Evolutionary conservation across 2,888 invertebrate genomes (phyloP).

Genomic region (Chloroclystis v-ata): DNA sequence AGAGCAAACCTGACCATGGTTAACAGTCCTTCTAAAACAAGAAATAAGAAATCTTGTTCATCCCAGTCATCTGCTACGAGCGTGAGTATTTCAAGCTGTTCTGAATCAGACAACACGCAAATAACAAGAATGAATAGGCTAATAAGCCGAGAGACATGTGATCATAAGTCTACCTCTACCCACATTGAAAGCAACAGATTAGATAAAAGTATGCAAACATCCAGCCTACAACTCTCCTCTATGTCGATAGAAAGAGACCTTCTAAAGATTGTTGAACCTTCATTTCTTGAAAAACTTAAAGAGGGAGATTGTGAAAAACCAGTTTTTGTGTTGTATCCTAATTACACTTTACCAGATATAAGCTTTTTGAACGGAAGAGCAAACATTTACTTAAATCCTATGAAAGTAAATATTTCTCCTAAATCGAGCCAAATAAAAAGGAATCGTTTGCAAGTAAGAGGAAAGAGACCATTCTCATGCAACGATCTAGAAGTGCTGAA

Average conservation of each 20-base stretch:
- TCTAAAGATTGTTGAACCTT: constrained; percentile 82
- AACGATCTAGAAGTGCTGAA: constrained; percentile 89
- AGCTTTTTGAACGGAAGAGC: constrained; percentile 83
- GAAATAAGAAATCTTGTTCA: constrained; percentile 65
- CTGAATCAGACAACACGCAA: constrained; percentile 75
- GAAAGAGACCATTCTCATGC: constrained; percentile 85
- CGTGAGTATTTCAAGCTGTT: constrained; percentile 75
- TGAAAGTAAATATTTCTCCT: constrained; percentile 74
- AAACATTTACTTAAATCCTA: constrained; percentile 86
- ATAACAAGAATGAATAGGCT: constrained; percentile 68
- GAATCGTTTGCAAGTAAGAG: constrained; percentile 58
- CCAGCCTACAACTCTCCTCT: constrained; percentile 64
- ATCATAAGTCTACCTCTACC: constrained; percentile 71
- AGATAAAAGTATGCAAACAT: constrained; percentile 87
- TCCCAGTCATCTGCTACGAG: constrained; percentile 74
- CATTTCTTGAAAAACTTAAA: constrained; percentile 83
- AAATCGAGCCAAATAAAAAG: constrained; percentile 61
- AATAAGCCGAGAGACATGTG: constrained; percentile 57
- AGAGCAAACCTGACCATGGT: constrained; percentile 75
- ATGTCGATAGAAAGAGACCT: constrained; percentile 67
- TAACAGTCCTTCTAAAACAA: constrained; percentile 66
- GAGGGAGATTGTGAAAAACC: constrained; percentile 83
- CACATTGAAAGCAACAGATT: constrained; percentile 77
- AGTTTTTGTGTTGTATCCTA: constrained; percentile 93
- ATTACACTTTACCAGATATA: constrained; percentile 92